phyloP scores from a whole-genome alignment of 2,888 invertebrate species.

The Drosophila bunnanda region DNA sequence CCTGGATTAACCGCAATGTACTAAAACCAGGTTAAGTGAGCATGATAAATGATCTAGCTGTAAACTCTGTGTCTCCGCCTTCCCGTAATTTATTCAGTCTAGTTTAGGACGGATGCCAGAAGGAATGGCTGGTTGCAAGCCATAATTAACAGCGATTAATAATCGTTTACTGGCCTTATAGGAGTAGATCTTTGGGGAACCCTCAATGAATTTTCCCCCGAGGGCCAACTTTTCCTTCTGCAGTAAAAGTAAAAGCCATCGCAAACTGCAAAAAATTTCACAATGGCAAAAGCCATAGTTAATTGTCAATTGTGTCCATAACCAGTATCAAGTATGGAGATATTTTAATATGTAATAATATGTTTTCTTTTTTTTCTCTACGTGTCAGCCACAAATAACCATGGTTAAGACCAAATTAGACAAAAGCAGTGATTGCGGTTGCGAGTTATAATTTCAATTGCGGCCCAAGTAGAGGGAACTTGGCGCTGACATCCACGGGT shows the following conservation, averaged over 20 bases:
- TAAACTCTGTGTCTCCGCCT: slow-evolving; percentile 26
- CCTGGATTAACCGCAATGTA: slow-evolving; percentile 14
- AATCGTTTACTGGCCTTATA: neutral
- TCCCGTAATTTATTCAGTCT: slow-evolving; percentile 13
- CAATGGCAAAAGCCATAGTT: slow-evolving; percentile 17
- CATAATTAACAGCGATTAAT: slow-evolving; percentile 25
- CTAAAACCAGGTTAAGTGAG: slow-evolving; percentile 33
- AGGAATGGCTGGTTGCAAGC: slow-evolving; percentile 6
- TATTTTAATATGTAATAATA: slow-evolving; percentile 19
- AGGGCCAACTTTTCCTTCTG: slow-evolving; percentile 1
- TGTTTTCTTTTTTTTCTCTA: slow-evolving; percentile 31
- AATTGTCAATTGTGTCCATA: slow-evolving; percentile 30
- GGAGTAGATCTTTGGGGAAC: neutral
- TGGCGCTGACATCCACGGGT: slow-evolving; percentile 29
- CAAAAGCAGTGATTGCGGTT: slow-evolving; percentile 44
- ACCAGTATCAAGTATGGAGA: slow-evolving; percentile 8
- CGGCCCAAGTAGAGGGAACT: slow-evolving; percentile 37
- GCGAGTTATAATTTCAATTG: slow-evolving; percentile 65
- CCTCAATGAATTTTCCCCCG: neutral
- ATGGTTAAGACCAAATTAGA: slow-evolving; percentile 61
- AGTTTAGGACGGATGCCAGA: slow-evolving; percentile 5
- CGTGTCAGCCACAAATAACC: slow-evolving; percentile 43
- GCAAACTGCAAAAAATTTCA: slow-evolving; percentile 3
- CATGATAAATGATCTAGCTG: slow-evolving; percentile 35
- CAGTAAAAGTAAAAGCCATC: slow-evolving; percentile 25